A percentile compares a stretch with the other conserved stretches of the same genome.
Evolutionary conservation across 2,797 vertebrate genomes (phyloP).

Genomic region (Melanotaenia pygmaea): DNA sequence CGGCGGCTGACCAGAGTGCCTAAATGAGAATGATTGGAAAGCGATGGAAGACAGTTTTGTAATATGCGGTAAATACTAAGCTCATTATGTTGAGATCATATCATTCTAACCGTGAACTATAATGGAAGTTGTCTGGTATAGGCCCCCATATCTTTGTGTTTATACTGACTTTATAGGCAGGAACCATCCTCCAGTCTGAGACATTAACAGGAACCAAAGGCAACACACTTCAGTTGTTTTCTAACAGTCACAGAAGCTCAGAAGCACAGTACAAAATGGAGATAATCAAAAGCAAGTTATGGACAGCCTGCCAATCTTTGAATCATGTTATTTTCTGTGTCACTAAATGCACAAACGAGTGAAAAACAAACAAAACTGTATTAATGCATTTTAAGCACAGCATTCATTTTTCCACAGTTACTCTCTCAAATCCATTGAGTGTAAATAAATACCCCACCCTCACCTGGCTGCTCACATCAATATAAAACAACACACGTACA

Average conservation of each 20-base stretch:
- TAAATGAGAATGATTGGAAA: slow-evolving; percentile 69
- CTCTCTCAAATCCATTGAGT: slow-evolving; percentile 32
- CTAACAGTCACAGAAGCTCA: slow-evolving; percentile 36
- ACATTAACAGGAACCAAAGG: slow-evolving; percentile 20
- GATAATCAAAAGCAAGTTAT: slow-evolving; percentile 25
- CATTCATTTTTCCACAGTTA: slow-evolving; percentile 20
- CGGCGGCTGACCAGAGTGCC: slow-evolving; percentile 86
- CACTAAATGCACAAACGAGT: slow-evolving; percentile 38
- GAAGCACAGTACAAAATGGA: slow-evolving; percentile 32
- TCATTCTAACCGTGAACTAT: slow-evolving; percentile 34
- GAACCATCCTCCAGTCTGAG: slow-evolving; percentile 9
- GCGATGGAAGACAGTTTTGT: slow-evolving; percentile 66
- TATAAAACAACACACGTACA: slow-evolving; percentile 32
- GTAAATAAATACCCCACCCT: slow-evolving; percentile 81
- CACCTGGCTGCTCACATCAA: slow-evolving; percentile 45
- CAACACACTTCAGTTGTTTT: slow-evolving; percentile 10
- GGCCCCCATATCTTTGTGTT: slow-evolving; percentile 41
- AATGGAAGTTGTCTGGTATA: slow-evolving; percentile 41
- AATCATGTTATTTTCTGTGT: slow-evolving; percentile 29
- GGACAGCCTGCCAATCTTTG: slow-evolving; percentile 25
- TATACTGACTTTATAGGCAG: slow-evolving; percentile 14
- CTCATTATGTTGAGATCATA: slow-evolving; percentile 48
- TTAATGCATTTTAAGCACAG: slow-evolving; percentile 42
- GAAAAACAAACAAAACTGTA: slow-evolving; percentile 22
- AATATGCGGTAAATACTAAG: slow-evolving; percentile 70